Evolutionary conservation across 37 sponge, comb jelly and placozoan species (phyloP).

Genomic region (Agelas oroides): DNA sequence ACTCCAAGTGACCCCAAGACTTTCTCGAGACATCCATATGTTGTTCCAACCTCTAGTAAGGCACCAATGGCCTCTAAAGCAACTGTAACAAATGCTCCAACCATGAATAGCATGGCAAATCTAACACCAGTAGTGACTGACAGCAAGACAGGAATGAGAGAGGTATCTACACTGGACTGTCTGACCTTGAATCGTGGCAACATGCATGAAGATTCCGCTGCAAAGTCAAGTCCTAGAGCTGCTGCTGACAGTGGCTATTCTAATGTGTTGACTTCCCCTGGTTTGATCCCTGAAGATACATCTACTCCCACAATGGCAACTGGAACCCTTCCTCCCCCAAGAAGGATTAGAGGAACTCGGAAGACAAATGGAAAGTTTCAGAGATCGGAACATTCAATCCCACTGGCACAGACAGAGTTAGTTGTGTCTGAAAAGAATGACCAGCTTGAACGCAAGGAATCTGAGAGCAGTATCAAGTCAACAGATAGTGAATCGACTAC

Average conservation of each 20-base stretch:
- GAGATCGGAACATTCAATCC: conserved; percentile 8
- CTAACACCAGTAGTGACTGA: neutral
- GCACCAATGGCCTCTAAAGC: no score
- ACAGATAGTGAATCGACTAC: conserved; percentile 41
- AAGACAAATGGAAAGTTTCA: neutral
- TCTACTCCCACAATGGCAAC: neutral
- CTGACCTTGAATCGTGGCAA: neutral
- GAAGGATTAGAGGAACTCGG: neutral
- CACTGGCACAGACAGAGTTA: neutral
- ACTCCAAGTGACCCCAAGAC: no score
- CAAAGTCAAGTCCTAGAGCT: neutral
- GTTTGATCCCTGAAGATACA: neutral
- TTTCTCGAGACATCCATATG: no score
- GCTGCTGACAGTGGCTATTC: neutral
- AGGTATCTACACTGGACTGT: neutral
- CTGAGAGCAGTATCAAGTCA: conserved; percentile 52
- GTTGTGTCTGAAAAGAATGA: neutral
- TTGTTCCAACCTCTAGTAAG: no score
- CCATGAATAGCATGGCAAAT: no score
- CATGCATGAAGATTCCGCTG: neutral
- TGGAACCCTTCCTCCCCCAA: neutral
- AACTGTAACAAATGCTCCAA: no score
- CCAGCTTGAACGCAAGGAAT: conserved; percentile 48
- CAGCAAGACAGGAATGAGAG: conserved; percentile 10
- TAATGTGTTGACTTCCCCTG: neutral